These are phyloP conservation scores for Psophia crepitans DNA, from an alignment of 2,113 vertebrate species.

Conservation along the genomic window DNA sequence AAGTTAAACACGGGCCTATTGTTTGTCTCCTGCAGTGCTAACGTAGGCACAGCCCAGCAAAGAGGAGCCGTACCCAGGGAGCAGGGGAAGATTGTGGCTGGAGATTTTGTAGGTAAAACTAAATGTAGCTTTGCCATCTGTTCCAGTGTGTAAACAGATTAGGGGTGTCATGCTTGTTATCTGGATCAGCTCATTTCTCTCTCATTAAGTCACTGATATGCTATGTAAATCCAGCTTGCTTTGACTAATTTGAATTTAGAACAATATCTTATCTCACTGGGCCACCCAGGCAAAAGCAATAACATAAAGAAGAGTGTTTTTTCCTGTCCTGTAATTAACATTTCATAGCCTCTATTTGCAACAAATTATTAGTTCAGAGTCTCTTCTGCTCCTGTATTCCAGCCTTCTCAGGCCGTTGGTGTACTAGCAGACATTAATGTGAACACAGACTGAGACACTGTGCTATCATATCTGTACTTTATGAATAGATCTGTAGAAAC, in stretches of 20 bases:
- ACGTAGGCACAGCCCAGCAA: background rate
- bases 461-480: background rate
- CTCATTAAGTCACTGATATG: background rate
- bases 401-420: background rate
- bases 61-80: background rate
- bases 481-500: background rate
- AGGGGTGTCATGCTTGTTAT: slow-evolving; percentile 6
- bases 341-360: background rate
- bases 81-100: background rate
- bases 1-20: background rate
- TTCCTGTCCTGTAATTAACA: slow-evolving; percentile 11
- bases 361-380: background rate
- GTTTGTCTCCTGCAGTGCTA: background rate
- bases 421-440: background rate
- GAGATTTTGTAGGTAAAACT: background rate
- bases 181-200: slow-evolving; percentile 28
- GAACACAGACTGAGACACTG: background rate
- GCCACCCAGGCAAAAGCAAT: background rate
- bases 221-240: slow-evolving; percentile 14
- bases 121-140: background rate
- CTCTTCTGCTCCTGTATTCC: background rate
- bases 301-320: background rate
- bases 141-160: slow-evolving; percentile 26
- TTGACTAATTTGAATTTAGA: slow-evolving; percentile 17
- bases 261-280: slow-evolving; percentile 8